Evolutionary conservation across 2,888 invertebrate genomes (phyloP).

Genomic region (Trachelus tabidus): DNA sequence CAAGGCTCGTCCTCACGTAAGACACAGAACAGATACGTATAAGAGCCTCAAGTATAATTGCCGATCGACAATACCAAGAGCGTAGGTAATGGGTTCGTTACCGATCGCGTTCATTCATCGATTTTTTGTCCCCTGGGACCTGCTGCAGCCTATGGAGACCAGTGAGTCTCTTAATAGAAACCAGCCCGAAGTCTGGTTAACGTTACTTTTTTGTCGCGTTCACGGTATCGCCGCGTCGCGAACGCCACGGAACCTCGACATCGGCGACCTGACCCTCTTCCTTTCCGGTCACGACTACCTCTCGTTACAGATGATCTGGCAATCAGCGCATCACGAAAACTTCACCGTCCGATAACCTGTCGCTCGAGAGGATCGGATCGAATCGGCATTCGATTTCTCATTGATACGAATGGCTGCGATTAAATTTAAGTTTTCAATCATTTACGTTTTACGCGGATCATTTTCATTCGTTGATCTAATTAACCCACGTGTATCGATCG

Average conservation of each 20-base stretch:
- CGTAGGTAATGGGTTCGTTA: neutral
- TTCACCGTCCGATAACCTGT: slow-evolving; percentile 3
- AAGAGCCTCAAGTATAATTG: neutral
- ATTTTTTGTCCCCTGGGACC: slow-evolving; percentile 51
- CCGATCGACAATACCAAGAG: neutral
- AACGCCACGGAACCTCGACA: slow-evolving; percentile 1
- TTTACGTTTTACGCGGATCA: neutral
- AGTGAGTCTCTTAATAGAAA: neutral
- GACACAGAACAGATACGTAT: neutral
- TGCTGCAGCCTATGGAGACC: slow-evolving; percentile 30
- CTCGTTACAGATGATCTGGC: neutral
- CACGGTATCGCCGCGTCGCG: slow-evolving; percentile 5
- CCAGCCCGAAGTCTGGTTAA: slow-evolving; percentile 3
- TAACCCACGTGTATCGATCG: neutral
- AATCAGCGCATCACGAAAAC: neutral
- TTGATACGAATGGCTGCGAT: neutral
- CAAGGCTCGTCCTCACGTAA: neutral
- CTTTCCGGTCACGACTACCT: neutral
- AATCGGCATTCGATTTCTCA: neutral
- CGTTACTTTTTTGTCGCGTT: slow-evolving; percentile 13
- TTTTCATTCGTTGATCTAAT: neutral
- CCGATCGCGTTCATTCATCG: slow-evolving; percentile 52
- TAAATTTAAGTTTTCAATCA: neutral
- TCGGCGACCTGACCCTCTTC: neutral
- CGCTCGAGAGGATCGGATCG: neutral